Percentiles rank a stretch among this genome's conserved stretches.
Evolutionary conservation across 2,797 vertebrate species (phyloP).

Genomic region (Peromyscus melanophrys): DNA sequence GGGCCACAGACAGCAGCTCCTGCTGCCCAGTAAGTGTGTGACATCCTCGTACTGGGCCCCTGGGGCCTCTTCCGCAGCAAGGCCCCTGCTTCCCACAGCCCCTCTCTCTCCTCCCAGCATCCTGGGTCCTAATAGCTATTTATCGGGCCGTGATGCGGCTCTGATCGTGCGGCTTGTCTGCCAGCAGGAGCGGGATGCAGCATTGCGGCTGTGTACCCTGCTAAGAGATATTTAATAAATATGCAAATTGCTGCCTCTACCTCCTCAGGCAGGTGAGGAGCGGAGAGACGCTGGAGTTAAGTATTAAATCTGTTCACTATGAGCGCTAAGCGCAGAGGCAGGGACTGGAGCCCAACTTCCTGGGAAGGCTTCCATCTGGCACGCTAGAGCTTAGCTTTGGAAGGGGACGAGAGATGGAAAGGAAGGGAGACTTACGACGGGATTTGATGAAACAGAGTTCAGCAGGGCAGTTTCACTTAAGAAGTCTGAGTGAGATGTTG

Average conservation of each 20-base stretch:
- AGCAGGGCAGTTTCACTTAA: background rate
- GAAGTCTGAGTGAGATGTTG: background rate
- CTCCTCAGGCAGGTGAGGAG: conserved; percentile 89
- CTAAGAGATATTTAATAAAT: conserved; percentile 91
- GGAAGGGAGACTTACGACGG: background rate
- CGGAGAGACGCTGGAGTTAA: conserved; percentile 70
- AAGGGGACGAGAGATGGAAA: background rate
- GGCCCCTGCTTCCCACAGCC: background rate
- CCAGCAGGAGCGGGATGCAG: conserved; percentile 79
- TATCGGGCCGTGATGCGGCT: background rate
- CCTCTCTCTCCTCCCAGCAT: background rate
- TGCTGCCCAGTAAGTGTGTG: background rate
- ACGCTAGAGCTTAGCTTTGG: background rate
- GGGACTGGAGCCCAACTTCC: conserved; percentile 74
- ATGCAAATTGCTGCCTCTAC: conserved; percentile 88
- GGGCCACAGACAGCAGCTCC: background rate
- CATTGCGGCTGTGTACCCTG: conserved; percentile 83
- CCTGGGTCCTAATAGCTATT: conserved; percentile 42
- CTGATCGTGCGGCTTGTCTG: conserved; percentile 13
- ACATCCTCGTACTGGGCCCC: rapidly evolving
- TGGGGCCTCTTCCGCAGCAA: background rate
- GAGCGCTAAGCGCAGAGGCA: conserved; percentile 44
- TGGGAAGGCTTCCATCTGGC: conserved; percentile 72
- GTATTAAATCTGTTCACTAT: conserved; percentile 80
- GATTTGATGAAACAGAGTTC: background rate